phyloP scores from a whole-genome alignment of 2,888 invertebrate genomes.

The Netelia inedita region DNA sequence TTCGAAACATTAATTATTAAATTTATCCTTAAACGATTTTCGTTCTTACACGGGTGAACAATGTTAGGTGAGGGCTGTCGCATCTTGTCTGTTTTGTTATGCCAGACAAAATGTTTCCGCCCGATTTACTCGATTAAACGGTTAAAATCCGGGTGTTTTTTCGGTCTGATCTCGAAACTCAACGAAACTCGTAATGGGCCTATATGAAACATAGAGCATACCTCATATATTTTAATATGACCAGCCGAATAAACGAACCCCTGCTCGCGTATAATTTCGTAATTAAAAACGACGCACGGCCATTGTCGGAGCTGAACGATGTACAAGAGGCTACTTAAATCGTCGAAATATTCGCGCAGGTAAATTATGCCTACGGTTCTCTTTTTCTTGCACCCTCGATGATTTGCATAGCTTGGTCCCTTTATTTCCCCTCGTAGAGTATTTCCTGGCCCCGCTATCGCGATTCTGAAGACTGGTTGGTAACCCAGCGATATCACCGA shows the following conservation, averaged over 20 bases:
- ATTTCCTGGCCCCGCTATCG: not conserved
- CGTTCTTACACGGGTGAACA: conserved; percentile 31
- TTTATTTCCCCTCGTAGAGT: conserved; percentile 42
- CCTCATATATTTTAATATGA: conserved; percentile 47
- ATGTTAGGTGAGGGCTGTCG: not conserved
- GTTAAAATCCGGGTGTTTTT: conserved; percentile 69
- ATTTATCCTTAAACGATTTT: conserved; percentile 32
- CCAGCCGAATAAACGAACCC: conserved; percentile 58
- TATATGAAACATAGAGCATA: conserved; percentile 41
- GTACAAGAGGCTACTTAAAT: conserved; percentile 52
- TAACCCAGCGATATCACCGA: conserved; percentile 2
- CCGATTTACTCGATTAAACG: conserved; percentile 76
- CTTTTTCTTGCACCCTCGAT: conserved; percentile 43
- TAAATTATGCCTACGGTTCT: conserved; percentile 43
- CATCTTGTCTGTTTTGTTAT: conserved; percentile 63
- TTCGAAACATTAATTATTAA: conserved; percentile 74
- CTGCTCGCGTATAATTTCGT: conserved; percentile 70
- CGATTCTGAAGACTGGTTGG: conserved; percentile 25
- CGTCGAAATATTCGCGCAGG: conserved; percentile 45
- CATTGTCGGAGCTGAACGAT: conserved; percentile 45
- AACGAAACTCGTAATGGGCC: conserved; percentile 26
- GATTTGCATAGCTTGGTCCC: conserved; percentile 70
- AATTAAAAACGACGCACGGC: conserved; percentile 70
- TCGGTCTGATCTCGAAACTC: conserved; percentile 17
- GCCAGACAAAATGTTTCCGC: conserved; percentile 70